Conservation (phyloP, 92 coral and sea anemone genomes). For the Actinostola sp. region DNA sequence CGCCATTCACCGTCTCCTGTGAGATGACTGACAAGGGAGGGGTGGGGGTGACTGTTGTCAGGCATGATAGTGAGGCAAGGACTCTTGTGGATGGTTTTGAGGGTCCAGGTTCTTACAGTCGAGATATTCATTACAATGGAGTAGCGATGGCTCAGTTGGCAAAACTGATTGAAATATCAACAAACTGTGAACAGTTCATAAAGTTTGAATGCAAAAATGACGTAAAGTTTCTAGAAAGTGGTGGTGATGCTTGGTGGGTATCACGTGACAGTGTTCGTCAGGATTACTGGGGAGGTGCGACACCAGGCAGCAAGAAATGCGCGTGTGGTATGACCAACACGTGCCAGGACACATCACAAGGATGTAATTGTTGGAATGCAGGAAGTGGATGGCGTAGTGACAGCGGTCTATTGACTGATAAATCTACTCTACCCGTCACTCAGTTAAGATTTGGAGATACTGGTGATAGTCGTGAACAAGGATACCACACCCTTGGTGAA, state of each 20-base stretch:
- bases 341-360: neutral
- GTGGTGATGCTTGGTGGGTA: constrained; percentile 31
- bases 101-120: constrained; percentile 4
- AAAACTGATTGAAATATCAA: constrained; percentile 27
- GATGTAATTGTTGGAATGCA: constrained; percentile 34
- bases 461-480: constrained; percentile 8
- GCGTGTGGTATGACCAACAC: constrained; percentile 40
- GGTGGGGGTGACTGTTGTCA: constrained; percentile 60
- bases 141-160: constrained; percentile 48
- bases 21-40: constrained; percentile 65
- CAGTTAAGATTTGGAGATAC: constrained; percentile 48
- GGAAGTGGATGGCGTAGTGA: constrained; percentile 27
- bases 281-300: constrained; percentile 52
- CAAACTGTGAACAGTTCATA: constrained; percentile 64
- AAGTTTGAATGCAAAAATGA: constrained; percentile 44
- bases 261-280: constrained; percentile 36
- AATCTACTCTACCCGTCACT: constrained; percentile 36
- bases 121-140: constrained; percentile 32
- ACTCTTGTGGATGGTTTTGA: constrained; percentile 38
- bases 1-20: constrained; percentile 50
- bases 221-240: neutral
- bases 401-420: constrained; percentile 35
- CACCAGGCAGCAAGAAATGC: constrained; percentile 38
- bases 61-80: constrained; percentile 66
- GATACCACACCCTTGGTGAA: constrained; percentile 48